Percentiles rank a stretch among this genome's conserved stretches.
Evolutionary conservation across 2,888 invertebrate genomes (phyloP).

Genomic region (Hydraecia micacea): DNA sequence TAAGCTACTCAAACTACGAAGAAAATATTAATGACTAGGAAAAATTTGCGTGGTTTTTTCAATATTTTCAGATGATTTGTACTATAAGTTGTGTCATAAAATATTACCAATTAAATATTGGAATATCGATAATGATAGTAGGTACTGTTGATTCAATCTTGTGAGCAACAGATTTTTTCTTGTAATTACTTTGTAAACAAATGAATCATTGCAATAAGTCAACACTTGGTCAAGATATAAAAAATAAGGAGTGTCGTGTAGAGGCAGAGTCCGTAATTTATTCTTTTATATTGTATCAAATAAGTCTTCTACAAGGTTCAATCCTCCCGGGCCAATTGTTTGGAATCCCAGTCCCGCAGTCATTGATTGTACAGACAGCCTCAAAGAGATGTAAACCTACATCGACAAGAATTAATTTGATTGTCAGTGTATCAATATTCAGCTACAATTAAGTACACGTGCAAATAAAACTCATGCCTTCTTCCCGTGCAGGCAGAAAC

Average conservation of each 20-base stretch:
- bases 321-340: constrained; percentile 54
- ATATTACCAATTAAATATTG: constrained; percentile 18
- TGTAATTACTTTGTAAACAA: constrained; percentile 20
- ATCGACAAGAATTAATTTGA: background rate
- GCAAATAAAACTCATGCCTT: background rate
- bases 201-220: constrained; percentile 40
- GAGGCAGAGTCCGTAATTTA: background rate
- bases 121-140: constrained; percentile 21
- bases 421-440: too few species aligned
- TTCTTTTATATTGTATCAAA: constrained; percentile 14
- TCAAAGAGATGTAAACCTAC: background rate
- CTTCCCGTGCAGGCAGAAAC: background rate
- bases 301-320: constrained; percentile 39
- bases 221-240: constrained; percentile 10
- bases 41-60: background rate
- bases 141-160: constrained; percentile 11
- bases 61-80: background rate
- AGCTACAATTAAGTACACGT: background rate
- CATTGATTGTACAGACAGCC: constrained; percentile 65
- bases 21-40: background rate
- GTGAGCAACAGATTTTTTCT: constrained; percentile 22
- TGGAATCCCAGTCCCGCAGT: constrained; percentile 56
- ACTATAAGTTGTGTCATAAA: constrained; percentile 23
- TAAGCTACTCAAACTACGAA: background rate
- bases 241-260: background rate